phyloP scores from a whole-genome alignment of 2,888 invertebrate species.

The Netelia melanura region DNA sequence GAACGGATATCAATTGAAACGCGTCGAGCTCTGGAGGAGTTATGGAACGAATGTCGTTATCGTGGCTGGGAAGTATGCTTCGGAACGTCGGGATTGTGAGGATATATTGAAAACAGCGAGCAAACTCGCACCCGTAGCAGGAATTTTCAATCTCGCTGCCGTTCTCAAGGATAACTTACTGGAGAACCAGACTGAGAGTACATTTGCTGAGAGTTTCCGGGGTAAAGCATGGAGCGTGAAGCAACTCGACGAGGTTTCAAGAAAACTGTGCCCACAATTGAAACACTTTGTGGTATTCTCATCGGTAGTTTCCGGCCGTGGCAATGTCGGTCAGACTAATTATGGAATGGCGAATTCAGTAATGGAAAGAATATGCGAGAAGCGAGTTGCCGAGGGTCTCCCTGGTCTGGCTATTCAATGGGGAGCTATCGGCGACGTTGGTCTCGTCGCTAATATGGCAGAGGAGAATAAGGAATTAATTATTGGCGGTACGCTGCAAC shows the following conservation, averaged over 20 bases:
- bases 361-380: conserved; percentile 88
- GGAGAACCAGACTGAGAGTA: conserved; percentile 86
- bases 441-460: conserved; percentile 92
- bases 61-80: conserved; percentile 89
- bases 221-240: conserved; percentile 88
- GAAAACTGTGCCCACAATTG: conserved; percentile 85
- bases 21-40: conserved; percentile 89
- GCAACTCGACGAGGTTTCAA: conserved; percentile 86
- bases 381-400: conserved; percentile 84
- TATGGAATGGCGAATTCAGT: conserved; percentile 87
- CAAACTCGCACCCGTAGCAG: conserved; percentile 87
- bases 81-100: conserved; percentile 89
- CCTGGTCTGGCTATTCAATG: conserved; percentile 87
- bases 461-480: conserved; percentile 89
- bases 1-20: conserved; percentile 93
- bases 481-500: conserved; percentile 93
- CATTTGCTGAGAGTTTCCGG: conserved; percentile 86
- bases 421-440: conserved; percentile 89
- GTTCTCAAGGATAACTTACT: conserved; percentile 86
- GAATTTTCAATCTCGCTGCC: conserved; percentile 89
- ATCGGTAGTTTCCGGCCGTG: conserved; percentile 88
- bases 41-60: conserved; percentile 90
- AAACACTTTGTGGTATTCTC: conserved; percentile 89
- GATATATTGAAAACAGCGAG: conserved; percentile 88
- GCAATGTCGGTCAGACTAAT: conserved; percentile 89